Percentiles rank a stretch among this genome's conserved stretches.
Evolutionary conservation across 2,797 vertebrate species (phyloP).

Genomic region (Holocentrus rufus): DNA sequence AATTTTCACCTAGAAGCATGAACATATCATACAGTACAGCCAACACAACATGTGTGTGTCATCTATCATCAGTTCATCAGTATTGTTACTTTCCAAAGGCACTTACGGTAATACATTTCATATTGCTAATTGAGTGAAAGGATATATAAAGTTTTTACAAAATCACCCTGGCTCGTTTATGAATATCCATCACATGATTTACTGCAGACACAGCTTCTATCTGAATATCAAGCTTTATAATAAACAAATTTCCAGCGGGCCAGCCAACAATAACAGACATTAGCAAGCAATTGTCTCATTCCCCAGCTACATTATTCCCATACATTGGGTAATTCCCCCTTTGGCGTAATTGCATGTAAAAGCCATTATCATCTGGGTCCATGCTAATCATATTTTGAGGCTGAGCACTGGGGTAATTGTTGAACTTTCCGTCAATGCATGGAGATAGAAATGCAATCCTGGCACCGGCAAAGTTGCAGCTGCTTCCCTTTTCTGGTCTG

Average conservation of each 20-base stretch:
- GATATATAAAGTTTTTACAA: constrained; percentile 2
- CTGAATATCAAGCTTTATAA: constrained; percentile 59
- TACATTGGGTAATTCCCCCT: constrained; percentile 65
- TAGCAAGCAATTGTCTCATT: constrained; percentile 71
- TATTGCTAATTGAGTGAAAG: constrained; percentile 33
- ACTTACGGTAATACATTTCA: constrained; percentile 9
- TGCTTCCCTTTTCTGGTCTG: constrained; percentile 71
- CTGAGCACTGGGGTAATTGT: constrained; percentile 68
- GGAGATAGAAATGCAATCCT: constrained; percentile 75
- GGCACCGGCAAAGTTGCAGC: constrained; percentile 70
- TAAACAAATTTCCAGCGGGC: constrained; percentile 69
- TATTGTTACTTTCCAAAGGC: background rate
- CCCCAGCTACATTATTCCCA: constrained; percentile 70
- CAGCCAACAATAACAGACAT: constrained; percentile 73
- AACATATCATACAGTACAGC: too few species aligned
- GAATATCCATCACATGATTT: constrained; percentile 55
- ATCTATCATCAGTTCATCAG: background rate
- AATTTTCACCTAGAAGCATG: too few species aligned
- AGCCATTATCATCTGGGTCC: constrained; percentile 77
- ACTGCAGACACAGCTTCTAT: constrained; percentile 48
- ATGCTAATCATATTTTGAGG: constrained; percentile 78
- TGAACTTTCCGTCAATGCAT: constrained; percentile 75
- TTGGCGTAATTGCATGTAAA: constrained; percentile 77
- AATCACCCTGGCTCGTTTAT: background rate
- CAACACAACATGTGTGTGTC: background rate